Base-by-base conservation (phyloP, 1,140 invertebrate genomes). In the Trichonephila clavata region DNA sequence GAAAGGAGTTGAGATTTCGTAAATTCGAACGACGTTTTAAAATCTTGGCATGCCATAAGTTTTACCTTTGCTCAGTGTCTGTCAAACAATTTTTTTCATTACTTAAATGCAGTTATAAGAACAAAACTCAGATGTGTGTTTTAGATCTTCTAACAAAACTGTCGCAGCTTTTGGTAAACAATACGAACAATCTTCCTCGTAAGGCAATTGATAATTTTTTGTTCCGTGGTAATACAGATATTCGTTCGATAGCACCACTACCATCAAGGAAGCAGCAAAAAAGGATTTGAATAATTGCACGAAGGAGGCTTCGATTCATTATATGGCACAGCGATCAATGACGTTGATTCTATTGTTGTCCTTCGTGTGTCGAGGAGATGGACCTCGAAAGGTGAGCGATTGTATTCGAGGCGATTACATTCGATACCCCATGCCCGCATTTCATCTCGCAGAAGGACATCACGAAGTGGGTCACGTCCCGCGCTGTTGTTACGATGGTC, bases 341-440 rank as follows among this genome's bases (percentile, higher is more conserved):
- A 71, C 21, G 63, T n/a, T n/a, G 65, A 8, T 39, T 16, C 71
- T 27, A 77, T 77, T 77, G 71, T 77, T 39, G 71, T 77, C 71
- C 71, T 77, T 39, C 71, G 71, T 77, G 27, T 77, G 71, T 39
- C 71, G 71, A 32, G 27, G 27, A 16, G 71, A 77, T 77, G 27
- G 71, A 39, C 71, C 71, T 77, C 71, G 71, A 77, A 77, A 77
- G 71, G 71, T 77, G 71, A 77, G 71, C 71, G 71, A 87, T 87
- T 87, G 86, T 87, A 63, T 87, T 87, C 86, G 18, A 65, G n/a
- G 86, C 27, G 71, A 77, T 77, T 77, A 77, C 71, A 77, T 87
- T 39, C 86, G 39, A 84, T 87, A 87, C 86, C 86, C 32, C 20
- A 39, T 87, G 60, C 86, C 86, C 86, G 86, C 86, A 87, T 87